A percentile compares a stretch with the other conserved stretches of the same genome.
These are phyloP conservation scores for Excalfactoria chinensis DNA, from an alignment of 2,113 vertebrate genomes.

Conservation along the genomic window DNA sequence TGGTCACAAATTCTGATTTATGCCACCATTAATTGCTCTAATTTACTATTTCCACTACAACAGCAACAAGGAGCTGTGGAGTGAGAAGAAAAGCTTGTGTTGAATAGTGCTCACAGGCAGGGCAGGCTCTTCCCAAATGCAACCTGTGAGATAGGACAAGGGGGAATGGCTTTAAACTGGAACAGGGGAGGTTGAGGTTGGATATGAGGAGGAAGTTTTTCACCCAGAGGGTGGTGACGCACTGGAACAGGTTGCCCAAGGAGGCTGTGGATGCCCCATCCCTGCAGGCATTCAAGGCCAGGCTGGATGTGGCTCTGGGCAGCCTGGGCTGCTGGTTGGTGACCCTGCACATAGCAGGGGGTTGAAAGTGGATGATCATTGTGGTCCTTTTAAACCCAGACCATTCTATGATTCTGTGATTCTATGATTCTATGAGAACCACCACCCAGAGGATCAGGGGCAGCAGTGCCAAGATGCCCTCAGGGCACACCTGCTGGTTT, in stretches of 20 bases:
- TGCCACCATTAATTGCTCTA: background rate
- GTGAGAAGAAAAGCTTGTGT: background rate
- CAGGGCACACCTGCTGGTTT: background rate
- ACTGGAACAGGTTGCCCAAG: too few relatives aligned
- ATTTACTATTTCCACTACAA: background rate
- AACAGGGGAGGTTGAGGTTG: too few relatives aligned
- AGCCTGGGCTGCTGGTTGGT: too few relatives aligned
- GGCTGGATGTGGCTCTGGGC: too few relatives aligned
- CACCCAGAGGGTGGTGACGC: too few relatives aligned
- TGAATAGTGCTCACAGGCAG: background rate
- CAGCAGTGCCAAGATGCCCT: background rate
- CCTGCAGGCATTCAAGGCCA: too few relatives aligned
- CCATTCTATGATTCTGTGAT: background rate
- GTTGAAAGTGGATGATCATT: too few relatives aligned
- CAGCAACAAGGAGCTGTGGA: background rate
- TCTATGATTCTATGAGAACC: background rate
- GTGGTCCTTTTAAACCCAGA: too few relatives aligned
- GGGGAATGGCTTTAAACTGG: too few relatives aligned
- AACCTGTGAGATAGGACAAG: background rate
- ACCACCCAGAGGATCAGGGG: background rate
- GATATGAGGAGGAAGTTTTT: too few relatives aligned
- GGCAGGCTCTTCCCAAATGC: background rate
- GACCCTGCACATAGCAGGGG: too few relatives aligned
- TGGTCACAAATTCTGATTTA: slow-evolving; percentile 26
- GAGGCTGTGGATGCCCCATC: too few relatives aligned